Evolutionary conservation across 2,113 vertebrate genomes (phyloP).

Genomic region (Gracilinanus agilis): DNA sequence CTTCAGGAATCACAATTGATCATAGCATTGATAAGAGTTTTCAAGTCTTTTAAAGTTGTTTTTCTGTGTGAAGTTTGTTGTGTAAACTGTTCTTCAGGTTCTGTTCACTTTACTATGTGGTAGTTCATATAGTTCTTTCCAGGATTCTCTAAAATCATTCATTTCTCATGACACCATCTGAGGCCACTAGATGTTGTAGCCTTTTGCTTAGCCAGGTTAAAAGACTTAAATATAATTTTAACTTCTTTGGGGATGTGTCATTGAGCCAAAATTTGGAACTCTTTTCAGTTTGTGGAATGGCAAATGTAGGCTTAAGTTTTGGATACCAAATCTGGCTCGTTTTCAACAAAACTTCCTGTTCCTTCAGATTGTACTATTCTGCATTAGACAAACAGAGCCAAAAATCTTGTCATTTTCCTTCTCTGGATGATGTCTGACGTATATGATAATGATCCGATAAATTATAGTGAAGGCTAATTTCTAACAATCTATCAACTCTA

Average conservation of each 20-base stretch:
- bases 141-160: not conserved
- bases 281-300: not conserved
- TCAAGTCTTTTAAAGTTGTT: not conserved
- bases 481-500: conserved; percentile 66
- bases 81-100: not conserved
- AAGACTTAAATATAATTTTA: conserved; percentile 1
- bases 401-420: conserved; percentile 69
- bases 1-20: not conserved
- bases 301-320: conserved; percentile 8
- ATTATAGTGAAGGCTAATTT: conserved; percentile 74
- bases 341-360: not conserved
- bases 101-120: not conserved
- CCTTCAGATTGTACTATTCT: not conserved
- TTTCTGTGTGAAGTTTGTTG: not conserved
- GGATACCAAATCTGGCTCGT: conserved; percentile 29
- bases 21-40: not conserved
- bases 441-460: conserved; percentile 79
- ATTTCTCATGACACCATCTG: not conserved
- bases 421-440: conserved; percentile 58
- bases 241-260: not conserved
- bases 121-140: not conserved
- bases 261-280: not conserved
- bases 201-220: not conserved
- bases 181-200: not conserved
- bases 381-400: not conserved